Evolutionary conservation across 2,888 invertebrate genomes (phyloP).

Genomic region (Drosophila dives): DNA sequence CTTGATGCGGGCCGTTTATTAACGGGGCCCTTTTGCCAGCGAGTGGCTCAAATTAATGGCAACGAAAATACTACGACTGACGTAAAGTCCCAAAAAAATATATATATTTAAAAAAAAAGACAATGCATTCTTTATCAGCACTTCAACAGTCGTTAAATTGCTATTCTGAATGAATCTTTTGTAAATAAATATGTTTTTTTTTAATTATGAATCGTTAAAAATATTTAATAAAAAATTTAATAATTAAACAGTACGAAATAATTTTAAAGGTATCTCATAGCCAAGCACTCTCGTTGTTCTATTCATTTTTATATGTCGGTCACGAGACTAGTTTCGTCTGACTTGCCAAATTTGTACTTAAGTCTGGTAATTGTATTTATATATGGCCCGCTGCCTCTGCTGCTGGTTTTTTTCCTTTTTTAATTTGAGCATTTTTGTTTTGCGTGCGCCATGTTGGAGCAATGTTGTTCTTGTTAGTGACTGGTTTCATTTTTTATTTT

Average conservation of each 20-base stretch:
- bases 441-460: slow-evolving; percentile 40
- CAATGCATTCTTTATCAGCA: neutral
- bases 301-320: neutral
- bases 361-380: slow-evolving; percentile 33
- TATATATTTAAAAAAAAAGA: neutral
- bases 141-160: neutral
- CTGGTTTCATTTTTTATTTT: slow-evolving; percentile 19
- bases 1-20: slow-evolving; percentile 3
- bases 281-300: too few species aligned
- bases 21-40: slow-evolving; percentile 9
- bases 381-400: slow-evolving; percentile 6
- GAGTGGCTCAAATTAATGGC: slow-evolving; percentile 22
- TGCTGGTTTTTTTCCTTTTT: slow-evolving; percentile 33
- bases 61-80: slow-evolving; percentile 1
- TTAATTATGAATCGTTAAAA: neutral
- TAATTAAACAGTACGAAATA: neutral
- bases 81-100: slow-evolving; percentile 3
- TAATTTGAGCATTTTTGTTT: slow-evolving; percentile 62
- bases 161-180: neutral
- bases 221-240: neutral
- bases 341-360: slow-evolving; percentile 26
- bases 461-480: slow-evolving; percentile 1
- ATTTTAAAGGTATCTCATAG: neutral
- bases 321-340: slow-evolving; percentile 1
- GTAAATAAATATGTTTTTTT: neutral